A percentile compares a stretch with the other conserved stretches of the same genome.
Conservation (phyloP, 2,797 vertebrate species). For the Phalanger gymnotis region DNA sequence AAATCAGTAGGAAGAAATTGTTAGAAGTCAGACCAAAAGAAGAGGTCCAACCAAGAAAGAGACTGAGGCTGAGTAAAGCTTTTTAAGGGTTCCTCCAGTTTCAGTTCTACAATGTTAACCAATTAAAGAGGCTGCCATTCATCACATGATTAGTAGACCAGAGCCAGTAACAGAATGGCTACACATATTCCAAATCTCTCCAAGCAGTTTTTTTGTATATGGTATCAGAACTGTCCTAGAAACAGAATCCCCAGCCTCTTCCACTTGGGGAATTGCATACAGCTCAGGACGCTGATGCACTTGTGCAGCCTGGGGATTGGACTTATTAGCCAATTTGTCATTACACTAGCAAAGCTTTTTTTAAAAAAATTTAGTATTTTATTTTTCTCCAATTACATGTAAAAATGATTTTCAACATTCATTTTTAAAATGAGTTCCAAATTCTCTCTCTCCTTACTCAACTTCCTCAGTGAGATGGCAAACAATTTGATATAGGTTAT, state of each 20-base stretch:
- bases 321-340: neutral
- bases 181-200: neutral
- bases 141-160: neutral
- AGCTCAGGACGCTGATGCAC: neutral
- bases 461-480: neutral
- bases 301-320: neutral
- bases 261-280: neutral
- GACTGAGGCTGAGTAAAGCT: neutral
- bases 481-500: neutral
- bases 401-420: neutral
- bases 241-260: neutral
- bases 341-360: neutral
- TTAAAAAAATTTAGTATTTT: neutral
- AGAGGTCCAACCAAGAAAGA: neutral
- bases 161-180: neutral
- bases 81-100: neutral
- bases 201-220: neutral
- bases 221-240: neutral
- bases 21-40: neutral
- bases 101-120: neutral
- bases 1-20: neutral
- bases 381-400: neutral
- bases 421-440: neutral
- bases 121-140: neutral
- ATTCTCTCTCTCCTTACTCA: neutral